These are phyloP conservation scores for Pachliopta kotzebuea DNA, from an alignment of 2,888 invertebrate species.

Conservation along the genomic window DNA sequence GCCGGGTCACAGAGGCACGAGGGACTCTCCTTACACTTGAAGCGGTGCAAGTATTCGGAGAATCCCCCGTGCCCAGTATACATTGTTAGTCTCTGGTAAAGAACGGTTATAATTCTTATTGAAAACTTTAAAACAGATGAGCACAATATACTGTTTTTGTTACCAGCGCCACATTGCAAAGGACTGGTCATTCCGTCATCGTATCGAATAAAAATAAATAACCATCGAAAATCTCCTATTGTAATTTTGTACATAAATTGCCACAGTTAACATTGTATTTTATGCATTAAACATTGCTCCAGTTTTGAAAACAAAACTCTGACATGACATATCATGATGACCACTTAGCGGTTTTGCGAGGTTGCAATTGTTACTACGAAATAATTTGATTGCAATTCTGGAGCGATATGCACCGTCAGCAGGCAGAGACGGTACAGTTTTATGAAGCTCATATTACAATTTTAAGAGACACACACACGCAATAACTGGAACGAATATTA, in stretches of 20 bases:
- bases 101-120: too few species aligned
- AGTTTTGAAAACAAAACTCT: not conserved
- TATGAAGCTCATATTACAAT: conserved; percentile 1
- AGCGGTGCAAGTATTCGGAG: too few species aligned
- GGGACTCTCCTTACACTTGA: too few species aligned
- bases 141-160: too few species aligned
- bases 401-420: not conserved
- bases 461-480: not conserved
- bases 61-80: too few species aligned
- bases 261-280: not conserved
- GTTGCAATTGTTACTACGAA: conserved; percentile 6
- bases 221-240: not conserved
- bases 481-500: not conserved
- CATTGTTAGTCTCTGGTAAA: too few species aligned
- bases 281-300: not conserved
- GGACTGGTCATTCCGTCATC: too few species aligned
- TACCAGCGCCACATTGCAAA: too few species aligned
- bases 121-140: too few species aligned
- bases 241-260: not conserved
- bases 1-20: too few species aligned
- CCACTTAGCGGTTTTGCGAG: conserved; percentile 12
- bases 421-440: conserved; percentile 7
- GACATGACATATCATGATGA: not conserved
- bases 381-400: not conserved
- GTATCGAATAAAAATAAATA: too few species aligned